Evolutionary conservation across 2,888 invertebrate species (phyloP), one percentile per base, ranked within the genome.

Genomic region (Tetrapedia diversipes): DNA sequence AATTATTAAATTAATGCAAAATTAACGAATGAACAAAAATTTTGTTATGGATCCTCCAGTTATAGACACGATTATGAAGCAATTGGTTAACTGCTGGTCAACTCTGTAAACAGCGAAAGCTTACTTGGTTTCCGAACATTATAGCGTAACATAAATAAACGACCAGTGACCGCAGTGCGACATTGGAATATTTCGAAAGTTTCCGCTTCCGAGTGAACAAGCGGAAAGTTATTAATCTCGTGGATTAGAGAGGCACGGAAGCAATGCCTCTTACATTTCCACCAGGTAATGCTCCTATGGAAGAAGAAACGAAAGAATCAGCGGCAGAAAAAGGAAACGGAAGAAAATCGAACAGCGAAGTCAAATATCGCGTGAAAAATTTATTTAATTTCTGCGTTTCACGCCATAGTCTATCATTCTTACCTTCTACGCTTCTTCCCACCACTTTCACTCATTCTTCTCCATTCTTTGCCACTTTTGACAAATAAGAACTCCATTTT

Each of bases 311-410:
- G 41, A 34, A 39, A n/a, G n/a, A n/a, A n/a, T n/a, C n/a, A n/a
- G n/a, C 39, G n/a, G n/a, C 1, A 47, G 51, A 29, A 27, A 76
- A 65, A 65, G 34, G 24, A 66, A 63, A 43, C 64, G 77, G 69
- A 67, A 73, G 65, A 64, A n/a, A 79, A 79, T 76, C 70, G n/a
- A 71, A 57, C 45, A 47, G 63, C 56, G 57, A 51, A 74, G 57
- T 54, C 43, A 68, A 75, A 64, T 65, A 67, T 70, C 51, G 69
- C 78, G 78, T 78, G 76, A 66, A 74, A 83, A 83, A 83, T 85
- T 85, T 81, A 85, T 84, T n/a, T n/a, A n/a, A n/a, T n/a, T n/a
- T n/a, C n/a, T n/a, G 76, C 73, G 82, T 83, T 73, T 79, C 69
- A 64, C 72, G 57, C 69, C 64, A 75, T 81, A 78, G 61, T 34